Base-by-base conservation (phyloP, 1,140 invertebrate species). In the Drosophila ambigua region DNA sequence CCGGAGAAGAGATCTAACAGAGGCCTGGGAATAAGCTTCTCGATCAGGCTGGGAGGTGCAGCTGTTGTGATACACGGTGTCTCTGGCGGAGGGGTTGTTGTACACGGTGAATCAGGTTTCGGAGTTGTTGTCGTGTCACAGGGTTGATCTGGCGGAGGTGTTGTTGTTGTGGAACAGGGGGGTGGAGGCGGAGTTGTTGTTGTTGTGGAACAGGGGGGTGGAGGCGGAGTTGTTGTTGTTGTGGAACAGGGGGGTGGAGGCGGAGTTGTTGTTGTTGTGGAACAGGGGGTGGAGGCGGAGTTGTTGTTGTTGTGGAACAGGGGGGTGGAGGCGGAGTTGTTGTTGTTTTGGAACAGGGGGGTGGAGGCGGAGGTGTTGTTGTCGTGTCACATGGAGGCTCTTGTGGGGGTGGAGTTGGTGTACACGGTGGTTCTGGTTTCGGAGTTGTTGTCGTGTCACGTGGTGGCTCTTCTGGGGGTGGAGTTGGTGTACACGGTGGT, bases 1-100 rank as follows among this genome's bases (percentile, higher is more conserved):
- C 16, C 45, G 24, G 62, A 57, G 2, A 76, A 9, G 7, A 67
- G 3, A 6, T 46, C 57, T 4, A 24, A 13, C 20, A 63, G n/a
- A 7, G 48, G 54, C n/a, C 24, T 53, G 24, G 48, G 26, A 8
- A 65, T 41, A 15, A 23, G 9, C 50, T 54, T 46, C 35, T 13
- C 11, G 6, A 35, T 45, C 16, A 15, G 16, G 15, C 28, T 35
- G 5, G 35, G 2, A 20, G 44, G 23, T 9, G 51, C 31, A 7
- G 16, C 2, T 23, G 35, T 15, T 31, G 44, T 23, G 13, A 4
- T 9, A 28, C 13, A 24, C 7, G 26, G 35, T 8, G 54, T 35
- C 5, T 35, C 6, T 7, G 8, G 6, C 5, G 43, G 24, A 26
- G 54, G 35, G 26, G 15, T 11, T 5, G 13, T 20, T 7, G 16